phyloP scores from a whole-genome alignment of 1,140 invertebrate species.

The Reticulitermes speratus region DNA sequence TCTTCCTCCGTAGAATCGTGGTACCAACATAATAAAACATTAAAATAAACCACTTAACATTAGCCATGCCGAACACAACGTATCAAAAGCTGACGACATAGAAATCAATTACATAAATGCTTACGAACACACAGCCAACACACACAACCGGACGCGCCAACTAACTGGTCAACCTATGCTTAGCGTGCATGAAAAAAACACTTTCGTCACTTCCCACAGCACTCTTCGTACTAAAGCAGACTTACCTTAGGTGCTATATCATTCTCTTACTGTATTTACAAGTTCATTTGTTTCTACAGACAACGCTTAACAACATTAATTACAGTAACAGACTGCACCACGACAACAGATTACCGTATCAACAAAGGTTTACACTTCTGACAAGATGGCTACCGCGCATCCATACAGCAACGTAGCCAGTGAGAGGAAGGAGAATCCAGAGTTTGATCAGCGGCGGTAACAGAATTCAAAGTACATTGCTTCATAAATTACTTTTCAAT shows the following conservation, averaged over 20 bases:
- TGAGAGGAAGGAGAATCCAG: conserved; percentile 35
- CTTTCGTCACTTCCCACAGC: background rate
- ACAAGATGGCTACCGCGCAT: conserved; percentile 41
- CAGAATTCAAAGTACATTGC: background rate
- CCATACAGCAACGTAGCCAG: conserved; percentile 36
- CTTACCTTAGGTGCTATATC: conserved; percentile 23
- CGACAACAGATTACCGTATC: conserved; percentile 26
- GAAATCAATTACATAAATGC: background rate
- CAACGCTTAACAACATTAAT: conserved; percentile 20
- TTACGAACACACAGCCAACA: conserved; percentile 15
- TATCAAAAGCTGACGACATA: conserved; percentile 11
- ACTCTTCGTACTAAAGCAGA: background rate
- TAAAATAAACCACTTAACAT: background rate
- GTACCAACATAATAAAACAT: background rate
- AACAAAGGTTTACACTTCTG: conserved; percentile 37
- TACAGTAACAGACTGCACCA: conserved; percentile 22
- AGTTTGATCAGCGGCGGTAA: conserved; percentile 34
- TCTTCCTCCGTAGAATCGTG: conserved; percentile 19
- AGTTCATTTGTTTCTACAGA: background rate
- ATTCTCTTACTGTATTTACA: background rate
- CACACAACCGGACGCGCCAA: conserved; percentile 14
- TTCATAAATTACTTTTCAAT: background rate
- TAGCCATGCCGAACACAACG: background rate
- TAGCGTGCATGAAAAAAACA: conserved; percentile 26
- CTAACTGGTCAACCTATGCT: background rate